These are phyloP conservation scores for Hemitrygon akajei DNA, from an alignment of 2,797 vertebrate genomes.

Conservation along the genomic window DNA sequence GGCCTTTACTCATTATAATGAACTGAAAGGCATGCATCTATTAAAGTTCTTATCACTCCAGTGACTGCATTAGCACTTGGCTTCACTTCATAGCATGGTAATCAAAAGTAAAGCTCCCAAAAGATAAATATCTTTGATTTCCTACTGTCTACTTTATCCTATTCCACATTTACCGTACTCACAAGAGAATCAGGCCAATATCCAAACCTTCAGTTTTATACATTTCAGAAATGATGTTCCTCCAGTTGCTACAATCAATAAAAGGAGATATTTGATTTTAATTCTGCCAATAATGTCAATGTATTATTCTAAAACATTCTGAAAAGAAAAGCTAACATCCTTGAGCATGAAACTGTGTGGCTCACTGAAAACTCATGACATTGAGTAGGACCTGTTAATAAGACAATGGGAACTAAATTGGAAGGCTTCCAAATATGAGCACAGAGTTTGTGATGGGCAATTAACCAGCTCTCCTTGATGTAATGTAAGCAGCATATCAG, in stretches of 20 bases:
- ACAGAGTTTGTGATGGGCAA: too few relatives aligned
- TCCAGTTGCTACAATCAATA: not conserved
- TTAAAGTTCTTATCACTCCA: not conserved
- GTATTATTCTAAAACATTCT: not conserved
- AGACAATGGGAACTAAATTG: slow-evolving; percentile 57
- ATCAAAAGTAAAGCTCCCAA: slow-evolving; percentile 1
- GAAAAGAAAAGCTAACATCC: slow-evolving; percentile 38
- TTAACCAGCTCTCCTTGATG: not conserved
- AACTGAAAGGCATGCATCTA: not conserved
- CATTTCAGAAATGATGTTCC: not conserved
- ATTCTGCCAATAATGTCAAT: not conserved
- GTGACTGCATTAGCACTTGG: not conserved
- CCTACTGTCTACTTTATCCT: slow-evolving; percentile 12
- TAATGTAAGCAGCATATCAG: not conserved
- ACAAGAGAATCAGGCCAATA: not conserved
- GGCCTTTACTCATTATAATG: not conserved
- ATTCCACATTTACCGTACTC: not conserved
- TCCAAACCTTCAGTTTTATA: slow-evolving; percentile 4
- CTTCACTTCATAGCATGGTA: not conserved
- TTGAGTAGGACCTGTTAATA: slow-evolving; percentile 81
- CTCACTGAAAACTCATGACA: slow-evolving; percentile 69
- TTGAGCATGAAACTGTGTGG: slow-evolving; percentile 53
- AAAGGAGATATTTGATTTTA: not conserved
- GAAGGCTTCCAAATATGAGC: too few relatives aligned
- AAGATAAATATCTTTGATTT: not conserved